Percentiles rank a stretch among this genome's conserved stretches.
These are phyloP conservation scores for Rostratula benghalensis DNA, from an alignment of 2,113 vertebrate species.

Conservation along the genomic window DNA sequence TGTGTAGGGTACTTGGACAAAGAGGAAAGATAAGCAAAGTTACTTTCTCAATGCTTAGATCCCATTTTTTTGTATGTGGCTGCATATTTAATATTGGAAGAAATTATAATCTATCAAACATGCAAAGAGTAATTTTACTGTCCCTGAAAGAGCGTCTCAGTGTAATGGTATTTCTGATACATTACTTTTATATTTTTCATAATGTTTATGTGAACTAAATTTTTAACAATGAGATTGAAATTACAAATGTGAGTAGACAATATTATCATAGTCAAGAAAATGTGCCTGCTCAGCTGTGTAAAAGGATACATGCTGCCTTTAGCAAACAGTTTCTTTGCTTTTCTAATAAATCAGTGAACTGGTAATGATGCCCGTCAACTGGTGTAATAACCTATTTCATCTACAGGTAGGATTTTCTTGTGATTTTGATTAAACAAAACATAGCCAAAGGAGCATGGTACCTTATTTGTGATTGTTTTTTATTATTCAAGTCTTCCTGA, in stretches of 20 bases:
- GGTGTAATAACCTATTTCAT: not conserved
- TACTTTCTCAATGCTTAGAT: not conserved
- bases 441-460: not conserved
- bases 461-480: not conserved
- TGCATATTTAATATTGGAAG: not conserved
- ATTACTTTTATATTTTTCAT: conserved; percentile 8
- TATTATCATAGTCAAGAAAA: not conserved
- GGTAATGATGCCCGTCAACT: not conserved
- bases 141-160: not conserved
- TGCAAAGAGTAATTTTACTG: not conserved
- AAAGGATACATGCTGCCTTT: not conserved
- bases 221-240: not conserved
- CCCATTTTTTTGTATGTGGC: not conserved
- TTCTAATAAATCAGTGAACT: not conserved
- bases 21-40: not conserved
- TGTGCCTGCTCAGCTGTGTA: not conserved
- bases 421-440: not conserved
- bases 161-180: conserved; percentile 12
- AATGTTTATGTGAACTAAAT: not conserved
- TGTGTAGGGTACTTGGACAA: not conserved
- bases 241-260: not conserved
- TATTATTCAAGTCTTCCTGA: not conserved
- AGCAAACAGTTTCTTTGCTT: not conserved
- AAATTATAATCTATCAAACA: not conserved
- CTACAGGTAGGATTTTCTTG: not conserved